phyloP scores from a whole-genome alignment of 1,140 invertebrate genomes.

The Branchinecta lindahli region DNA sequence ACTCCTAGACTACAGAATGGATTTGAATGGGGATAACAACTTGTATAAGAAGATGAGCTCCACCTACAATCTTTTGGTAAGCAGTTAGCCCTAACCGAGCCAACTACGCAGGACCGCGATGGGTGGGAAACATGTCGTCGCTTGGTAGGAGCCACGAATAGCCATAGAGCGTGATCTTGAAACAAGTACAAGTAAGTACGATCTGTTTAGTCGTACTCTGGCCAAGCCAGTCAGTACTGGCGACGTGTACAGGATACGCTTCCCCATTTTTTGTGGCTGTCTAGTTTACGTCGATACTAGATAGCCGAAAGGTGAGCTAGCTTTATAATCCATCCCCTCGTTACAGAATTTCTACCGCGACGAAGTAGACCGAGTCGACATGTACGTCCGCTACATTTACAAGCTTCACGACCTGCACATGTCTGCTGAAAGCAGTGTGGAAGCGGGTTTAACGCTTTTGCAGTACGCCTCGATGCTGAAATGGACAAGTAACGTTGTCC shows the following conservation, averaged over 20 bases:
- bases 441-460: conserved; percentile 88
- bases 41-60: conserved; percentile 89
- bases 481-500: conserved; percentile 58
- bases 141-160: too few species aligned
- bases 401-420: conserved; percentile 88
- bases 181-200: too few species aligned
- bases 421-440: conserved; percentile 82
- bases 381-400: conserved; percentile 93
- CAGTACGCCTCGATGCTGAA: conserved; percentile 77
- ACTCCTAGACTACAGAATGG: conserved; percentile 76
- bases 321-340: not conserved
- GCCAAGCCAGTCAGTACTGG: too few species aligned
- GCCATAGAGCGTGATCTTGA: too few species aligned
- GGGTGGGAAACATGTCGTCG: too few species aligned
- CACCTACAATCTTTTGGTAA: conserved; percentile 81
- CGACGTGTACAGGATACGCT: too few species aligned
- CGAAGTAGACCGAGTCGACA: conserved; percentile 68
- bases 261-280: too few species aligned
- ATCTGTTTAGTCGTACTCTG: too few species aligned
- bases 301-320: too few species aligned
- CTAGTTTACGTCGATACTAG: too few species aligned
- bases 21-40: conserved; percentile 81
- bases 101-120: too few species aligned
- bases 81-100: too few species aligned
- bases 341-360: conserved; percentile 90